Percentiles rank a stretch among this genome's conserved stretches.
Conservation (phyloP, 2,113 vertebrate genomes). For the Phalacrocorax carbo region DNA sequence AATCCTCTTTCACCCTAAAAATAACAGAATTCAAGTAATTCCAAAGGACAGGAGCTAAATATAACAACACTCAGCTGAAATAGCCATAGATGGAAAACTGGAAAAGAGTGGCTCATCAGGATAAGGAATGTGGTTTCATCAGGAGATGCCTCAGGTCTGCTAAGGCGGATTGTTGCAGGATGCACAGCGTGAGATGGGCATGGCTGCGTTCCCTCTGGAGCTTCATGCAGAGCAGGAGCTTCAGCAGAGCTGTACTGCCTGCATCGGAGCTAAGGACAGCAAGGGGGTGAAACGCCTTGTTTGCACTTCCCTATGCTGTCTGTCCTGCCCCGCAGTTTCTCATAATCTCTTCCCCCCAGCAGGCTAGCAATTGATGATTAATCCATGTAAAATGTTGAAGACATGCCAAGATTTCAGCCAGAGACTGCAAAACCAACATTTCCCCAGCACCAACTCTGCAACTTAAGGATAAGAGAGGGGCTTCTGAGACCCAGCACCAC, state of each 20-base stretch:
- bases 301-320: not conserved
- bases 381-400: conserved; percentile 16
- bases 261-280: not conserved
- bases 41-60: conserved; percentile 16
- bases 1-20: conserved; percentile 89
- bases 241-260: not conserved
- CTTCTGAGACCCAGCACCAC: not conserved
- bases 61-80: not conserved
- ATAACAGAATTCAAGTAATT: conserved; percentile 38
- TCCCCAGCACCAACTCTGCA: not conserved
- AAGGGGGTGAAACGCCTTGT: not conserved
- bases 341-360: not conserved
- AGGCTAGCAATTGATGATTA: conserved; percentile 22
- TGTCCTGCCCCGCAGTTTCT: not conserved
- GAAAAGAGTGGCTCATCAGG: not conserved
- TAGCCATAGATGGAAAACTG: conserved; percentile 34
- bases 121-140: not conserved
- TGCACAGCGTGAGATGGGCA: not conserved
- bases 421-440: not conserved
- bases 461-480: not conserved
- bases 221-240: not conserved
- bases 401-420: not conserved
- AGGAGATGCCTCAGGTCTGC: not conserved
- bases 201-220: not conserved
- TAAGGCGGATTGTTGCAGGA: not conserved